Base-by-base conservation (phyloP, 2,888 invertebrate genomes). In the Steinernema hermaphroditum region DNA sequence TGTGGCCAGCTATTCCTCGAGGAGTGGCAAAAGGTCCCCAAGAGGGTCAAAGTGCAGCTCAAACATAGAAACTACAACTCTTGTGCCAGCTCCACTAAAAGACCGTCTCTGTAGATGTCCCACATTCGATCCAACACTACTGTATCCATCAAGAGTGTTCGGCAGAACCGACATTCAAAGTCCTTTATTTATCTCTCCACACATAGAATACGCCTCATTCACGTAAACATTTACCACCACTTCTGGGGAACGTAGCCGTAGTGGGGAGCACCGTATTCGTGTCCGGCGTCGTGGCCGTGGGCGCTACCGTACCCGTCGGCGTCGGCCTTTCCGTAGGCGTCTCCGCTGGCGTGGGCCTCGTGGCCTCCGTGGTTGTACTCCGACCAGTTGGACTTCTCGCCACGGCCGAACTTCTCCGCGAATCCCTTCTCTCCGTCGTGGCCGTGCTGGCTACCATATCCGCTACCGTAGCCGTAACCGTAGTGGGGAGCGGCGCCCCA, bases 371-470 rank as follows among this genome's bases (percentile, higher is more conserved):
- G 19, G 29, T 62, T 62, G 34, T 8, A 32, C 29, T 62, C 27
- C 12, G 29, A 62, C 62, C 62, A 62, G 62, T 62, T n/a, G 27
- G 62, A 29, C 32, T 62, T 62, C 62, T 62, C 62, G 4, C 62
- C 32, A 14, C 32, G 62, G 16, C 32, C 27, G 62, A 32, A 62
- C 27, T 27, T 27, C 16, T 34, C 62, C 32, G 29, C 22, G 62
- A 16, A 27, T 14, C 32, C 62, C 32, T 62, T 62, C 2, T 29
- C n/a, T 29, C 29, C n/a, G 14, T 29, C 62, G 62, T 62, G 27
- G 32, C 34, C 62, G 62, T 62, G 62, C 34, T 34, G 16, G 62
- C 16, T 29, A 6, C 62, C 62, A 32, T 32, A 62, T 37, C 37
- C 62, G 62, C 32, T 16, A 6, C 34, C 62, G 32, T 62, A 27